Conservation (phyloP, 2,888 invertebrate genomes). For the Drosophila mettleri region DNA sequence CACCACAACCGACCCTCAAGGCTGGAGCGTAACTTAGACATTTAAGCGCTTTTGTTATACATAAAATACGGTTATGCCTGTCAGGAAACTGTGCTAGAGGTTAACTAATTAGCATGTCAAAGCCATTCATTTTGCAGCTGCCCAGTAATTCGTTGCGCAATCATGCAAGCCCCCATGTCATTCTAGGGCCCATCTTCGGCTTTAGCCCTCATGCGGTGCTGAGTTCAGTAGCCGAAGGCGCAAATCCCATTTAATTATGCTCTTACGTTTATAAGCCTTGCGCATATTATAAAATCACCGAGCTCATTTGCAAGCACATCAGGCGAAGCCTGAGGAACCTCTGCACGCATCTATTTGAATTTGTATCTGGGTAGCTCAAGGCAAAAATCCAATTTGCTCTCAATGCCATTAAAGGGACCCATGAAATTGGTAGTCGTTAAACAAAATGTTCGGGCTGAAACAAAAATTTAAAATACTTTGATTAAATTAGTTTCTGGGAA, state of each 20-base stretch:
- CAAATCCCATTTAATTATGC: constrained; percentile 71
- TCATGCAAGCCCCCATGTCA: constrained; percentile 13
- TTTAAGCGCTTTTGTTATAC: constrained; percentile 42
- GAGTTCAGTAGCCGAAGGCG: constrained; percentile 44
- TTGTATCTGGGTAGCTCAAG: constrained; percentile 58
- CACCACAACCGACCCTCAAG: constrained; percentile 2
- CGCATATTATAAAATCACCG: constrained; percentile 60
- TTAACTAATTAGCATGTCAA: constrained; percentile 79
- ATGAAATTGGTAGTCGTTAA: constrained; percentile 43
- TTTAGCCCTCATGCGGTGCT: neutral
- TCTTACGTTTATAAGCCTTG: constrained; percentile 60
- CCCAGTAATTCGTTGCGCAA: constrained; percentile 40
- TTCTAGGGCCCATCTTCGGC: constrained; percentile 1
- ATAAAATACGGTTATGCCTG: constrained; percentile 20
- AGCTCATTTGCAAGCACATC: constrained; percentile 38
- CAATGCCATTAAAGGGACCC: constrained; percentile 37
- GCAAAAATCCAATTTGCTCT: constrained; percentile 61
- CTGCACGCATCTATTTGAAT: constrained; percentile 62
- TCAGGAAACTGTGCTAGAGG: constrained; percentile 46
- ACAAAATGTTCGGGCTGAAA: constrained; percentile 41
- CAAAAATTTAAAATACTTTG: constrained; percentile 36
- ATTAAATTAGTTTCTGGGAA: constrained; percentile 51
- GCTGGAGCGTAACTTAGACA: constrained; percentile 24
- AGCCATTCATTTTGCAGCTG: constrained; percentile 68
- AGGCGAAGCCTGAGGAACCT: constrained; percentile 15